A percentile compares a stretch with the other conserved stretches of the same genome.
phyloP scores from a whole-genome alignment of 2,797 vertebrate genomes.

The Parotocinclus haroldoi region DNA sequence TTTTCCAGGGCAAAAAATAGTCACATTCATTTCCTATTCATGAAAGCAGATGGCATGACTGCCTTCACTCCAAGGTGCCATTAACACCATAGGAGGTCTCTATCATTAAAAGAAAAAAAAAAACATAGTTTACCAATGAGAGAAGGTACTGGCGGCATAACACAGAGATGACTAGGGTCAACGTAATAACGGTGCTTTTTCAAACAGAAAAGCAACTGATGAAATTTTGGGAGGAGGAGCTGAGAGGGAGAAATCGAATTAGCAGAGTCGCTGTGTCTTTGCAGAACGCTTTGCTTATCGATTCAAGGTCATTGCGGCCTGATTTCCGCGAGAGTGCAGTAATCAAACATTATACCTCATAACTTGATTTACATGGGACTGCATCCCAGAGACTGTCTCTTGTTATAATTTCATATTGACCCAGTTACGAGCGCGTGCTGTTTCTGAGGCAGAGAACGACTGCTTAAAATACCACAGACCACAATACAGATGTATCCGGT shows the following conservation, averaged over 20 bases:
- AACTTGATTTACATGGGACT: constrained; percentile 60
- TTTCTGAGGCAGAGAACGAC: constrained; percentile 19
- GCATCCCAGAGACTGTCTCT: constrained; percentile 43
- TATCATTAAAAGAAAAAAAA: constrained; percentile 51
- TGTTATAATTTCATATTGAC: constrained; percentile 59
- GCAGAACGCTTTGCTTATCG: constrained; percentile 62
- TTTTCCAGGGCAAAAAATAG: constrained; percentile 45
- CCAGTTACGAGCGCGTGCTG: constrained; percentile 29
- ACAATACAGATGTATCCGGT: too few relatives aligned
- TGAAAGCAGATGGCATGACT: constrained; percentile 51
- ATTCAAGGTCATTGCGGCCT: constrained; percentile 72
- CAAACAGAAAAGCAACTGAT: constrained; percentile 48
- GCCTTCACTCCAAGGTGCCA: constrained; percentile 59
- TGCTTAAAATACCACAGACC: constrained; percentile 41
- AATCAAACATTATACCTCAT: constrained; percentile 70
- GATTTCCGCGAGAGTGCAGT: constrained; percentile 57
- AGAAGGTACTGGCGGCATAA: constrained; percentile 53
- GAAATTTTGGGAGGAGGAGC: constrained; percentile 48
- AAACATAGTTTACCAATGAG: constrained; percentile 33
- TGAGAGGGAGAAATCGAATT: constrained; percentile 65
- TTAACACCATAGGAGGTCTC: constrained; percentile 59
- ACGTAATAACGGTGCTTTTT: constrained; percentile 53
- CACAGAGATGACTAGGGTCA: constrained; percentile 51
- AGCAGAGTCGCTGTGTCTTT: constrained; percentile 59
- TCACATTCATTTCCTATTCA: constrained; percentile 65